Evolutionary conservation across 2,113 vertebrate species (phyloP).

Genomic region (Typhlomys cinereus): DNA sequence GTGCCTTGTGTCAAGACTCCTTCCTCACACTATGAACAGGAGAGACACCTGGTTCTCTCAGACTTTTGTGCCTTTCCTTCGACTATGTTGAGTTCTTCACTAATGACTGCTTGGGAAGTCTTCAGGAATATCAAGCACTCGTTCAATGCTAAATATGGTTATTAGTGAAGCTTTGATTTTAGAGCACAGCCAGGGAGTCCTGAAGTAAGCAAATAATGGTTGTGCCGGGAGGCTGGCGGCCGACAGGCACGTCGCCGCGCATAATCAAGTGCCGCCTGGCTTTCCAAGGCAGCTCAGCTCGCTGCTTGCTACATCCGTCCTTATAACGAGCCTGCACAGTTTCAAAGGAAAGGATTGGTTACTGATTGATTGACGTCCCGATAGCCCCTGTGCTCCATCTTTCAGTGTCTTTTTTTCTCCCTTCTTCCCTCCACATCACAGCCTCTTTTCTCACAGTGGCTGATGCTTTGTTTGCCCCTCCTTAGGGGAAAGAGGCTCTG

Average conservation of each 20-base stretch:
- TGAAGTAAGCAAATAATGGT: constrained; percentile 46
- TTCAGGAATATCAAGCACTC: constrained; percentile 39
- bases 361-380: constrained; percentile 27
- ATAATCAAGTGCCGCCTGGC: not conserved
- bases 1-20: not conserved
- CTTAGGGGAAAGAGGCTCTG: not conserved
- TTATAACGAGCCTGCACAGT: not conserved
- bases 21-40: not conserved
- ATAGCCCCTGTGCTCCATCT: not conserved
- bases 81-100: constrained; percentile 29
- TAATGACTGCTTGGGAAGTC: constrained; percentile 57
- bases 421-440: not conserved
- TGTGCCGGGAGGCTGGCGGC: constrained; percentile 26
- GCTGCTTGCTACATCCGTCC: not conserved
- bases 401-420: constrained; percentile 1
- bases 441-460: not conserved
- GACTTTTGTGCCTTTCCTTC: constrained; percentile 11
- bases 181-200: constrained; percentile 21
- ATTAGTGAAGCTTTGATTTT: constrained; percentile 65
- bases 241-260: fast-evolving
- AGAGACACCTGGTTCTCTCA: not conserved
- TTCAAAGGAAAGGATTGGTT: constrained; percentile 28
- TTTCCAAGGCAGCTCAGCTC: not conserved
- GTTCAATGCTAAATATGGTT: constrained; percentile 52
- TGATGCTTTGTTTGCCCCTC: not conserved